A percentile compares a stretch with the other conserved stretches of the same genome.
Conservation (phyloP, 2,113 vertebrate species). For the Fregetta grallaria region DNA sequence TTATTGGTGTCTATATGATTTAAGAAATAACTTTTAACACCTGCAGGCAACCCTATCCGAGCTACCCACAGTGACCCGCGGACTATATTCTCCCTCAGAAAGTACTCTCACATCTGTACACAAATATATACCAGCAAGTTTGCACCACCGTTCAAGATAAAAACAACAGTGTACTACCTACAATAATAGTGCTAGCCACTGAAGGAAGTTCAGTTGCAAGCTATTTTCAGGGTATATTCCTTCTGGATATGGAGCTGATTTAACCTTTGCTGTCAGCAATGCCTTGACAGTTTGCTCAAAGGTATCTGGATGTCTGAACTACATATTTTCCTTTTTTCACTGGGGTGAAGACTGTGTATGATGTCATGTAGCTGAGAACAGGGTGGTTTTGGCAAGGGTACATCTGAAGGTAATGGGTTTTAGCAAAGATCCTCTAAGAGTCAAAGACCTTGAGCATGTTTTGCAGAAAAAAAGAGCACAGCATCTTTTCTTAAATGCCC, state of each 20-base stretch:
- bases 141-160: neutral
- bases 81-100: neutral
- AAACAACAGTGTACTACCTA: neutral
- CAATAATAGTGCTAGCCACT: neutral
- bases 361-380: neutral
- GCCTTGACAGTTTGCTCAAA: neutral
- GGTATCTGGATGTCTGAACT: neutral
- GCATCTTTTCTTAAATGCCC: neutral
- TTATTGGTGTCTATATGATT: neutral
- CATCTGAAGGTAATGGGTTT: neutral
- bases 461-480: neutral
- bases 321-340: neutral
- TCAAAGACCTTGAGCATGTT: neutral
- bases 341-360: neutral
- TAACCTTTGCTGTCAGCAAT: neutral
- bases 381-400: neutral
- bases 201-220: neutral
- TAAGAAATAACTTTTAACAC: neutral
- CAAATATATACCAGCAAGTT: neutral
- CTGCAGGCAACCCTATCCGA: neutral
- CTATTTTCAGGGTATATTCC: neutral
- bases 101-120: neutral
- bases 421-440: neutral
- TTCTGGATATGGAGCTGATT: neutral
- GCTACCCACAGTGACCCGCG: neutral